A percentile compares a stretch with the other conserved stretches of the same genome.
phyloP scores from a whole-genome alignment of 2,888 invertebrate species.

The Xylota segnis region DNA sequence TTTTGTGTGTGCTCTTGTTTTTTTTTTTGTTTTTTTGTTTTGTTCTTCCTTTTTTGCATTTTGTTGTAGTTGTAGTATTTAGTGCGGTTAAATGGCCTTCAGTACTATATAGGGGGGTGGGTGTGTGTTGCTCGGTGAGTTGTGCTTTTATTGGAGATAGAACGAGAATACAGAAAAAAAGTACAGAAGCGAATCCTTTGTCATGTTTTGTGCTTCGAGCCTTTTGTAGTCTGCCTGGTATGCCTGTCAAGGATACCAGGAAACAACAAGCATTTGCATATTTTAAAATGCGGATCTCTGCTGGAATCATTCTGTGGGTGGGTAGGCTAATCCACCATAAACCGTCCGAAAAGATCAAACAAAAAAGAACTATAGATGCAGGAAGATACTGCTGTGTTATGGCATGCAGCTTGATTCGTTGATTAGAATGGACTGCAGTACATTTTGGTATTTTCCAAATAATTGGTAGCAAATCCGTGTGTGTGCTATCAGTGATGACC shows the following conservation, averaged over 20 bases:
- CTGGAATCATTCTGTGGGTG: neutral
- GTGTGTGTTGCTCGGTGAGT: neutral
- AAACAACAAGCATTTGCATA: neutral
- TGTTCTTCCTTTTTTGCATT: neutral
- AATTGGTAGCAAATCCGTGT: too few species aligned
- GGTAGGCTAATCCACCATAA: neutral
- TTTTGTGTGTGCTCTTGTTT: too few species aligned
- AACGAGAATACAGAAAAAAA: neutral
- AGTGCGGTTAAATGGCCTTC: conserved; percentile 7
- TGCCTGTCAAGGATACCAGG: neutral
- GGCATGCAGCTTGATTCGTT: neutral
- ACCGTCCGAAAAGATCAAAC: neutral
- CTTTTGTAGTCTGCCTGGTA: neutral
- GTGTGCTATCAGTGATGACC: too few species aligned
- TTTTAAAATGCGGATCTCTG: neutral
- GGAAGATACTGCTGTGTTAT: neutral
- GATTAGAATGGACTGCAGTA: neutral
- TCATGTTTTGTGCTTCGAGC: conserved; percentile 1
- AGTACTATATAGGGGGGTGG: neutral
- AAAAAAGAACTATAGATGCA: neutral
- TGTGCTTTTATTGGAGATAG: neutral
- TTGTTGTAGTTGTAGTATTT: neutral
- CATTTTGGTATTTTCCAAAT: neutral
- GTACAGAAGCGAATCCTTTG: neutral
- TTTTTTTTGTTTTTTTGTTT: too few species aligned